These are phyloP conservation scores for Pteronura brasiliensis DNA, from an alignment of 2,113 vertebrate species.

Conservation along the genomic window DNA sequence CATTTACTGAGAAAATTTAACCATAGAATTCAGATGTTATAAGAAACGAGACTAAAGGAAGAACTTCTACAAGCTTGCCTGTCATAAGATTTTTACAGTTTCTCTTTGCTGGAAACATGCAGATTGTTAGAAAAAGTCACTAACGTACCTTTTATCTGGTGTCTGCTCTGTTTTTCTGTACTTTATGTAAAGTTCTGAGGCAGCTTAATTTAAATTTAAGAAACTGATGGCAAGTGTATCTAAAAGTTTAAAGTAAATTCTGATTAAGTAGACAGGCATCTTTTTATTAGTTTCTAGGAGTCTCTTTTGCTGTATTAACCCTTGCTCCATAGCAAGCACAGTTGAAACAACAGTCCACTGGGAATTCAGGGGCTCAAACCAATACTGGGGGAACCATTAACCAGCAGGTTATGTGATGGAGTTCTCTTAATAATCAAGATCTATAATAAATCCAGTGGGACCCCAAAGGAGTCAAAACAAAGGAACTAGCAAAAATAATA, in stretches of 20 bases:
- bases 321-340: neutral
- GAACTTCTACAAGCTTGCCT: neutral
- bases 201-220: neutral
- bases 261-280: neutral
- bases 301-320: neutral
- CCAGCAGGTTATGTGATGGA: neutral
- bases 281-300: neutral
- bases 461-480: neutral
- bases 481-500: neutral
- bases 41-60: constrained; percentile 41
- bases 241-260: neutral
- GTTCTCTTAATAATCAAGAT: neutral
- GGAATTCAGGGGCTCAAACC: neutral
- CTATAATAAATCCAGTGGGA: neutral
- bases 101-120: neutral
- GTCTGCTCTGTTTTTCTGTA: constrained; percentile 1
- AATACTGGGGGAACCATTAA: neutral
- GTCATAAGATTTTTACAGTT: constrained; percentile 1
- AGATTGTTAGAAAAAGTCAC: constrained; percentile 19
- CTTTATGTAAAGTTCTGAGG: neutral
- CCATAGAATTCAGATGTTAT: constrained; percentile 9
- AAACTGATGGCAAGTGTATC: neutral
- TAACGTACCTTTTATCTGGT: neutral
- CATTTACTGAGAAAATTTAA: constrained; percentile 38
- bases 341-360: neutral